Conservation (phyloP, 2,888 invertebrate species). For the Dascillus cervinus region DNA sequence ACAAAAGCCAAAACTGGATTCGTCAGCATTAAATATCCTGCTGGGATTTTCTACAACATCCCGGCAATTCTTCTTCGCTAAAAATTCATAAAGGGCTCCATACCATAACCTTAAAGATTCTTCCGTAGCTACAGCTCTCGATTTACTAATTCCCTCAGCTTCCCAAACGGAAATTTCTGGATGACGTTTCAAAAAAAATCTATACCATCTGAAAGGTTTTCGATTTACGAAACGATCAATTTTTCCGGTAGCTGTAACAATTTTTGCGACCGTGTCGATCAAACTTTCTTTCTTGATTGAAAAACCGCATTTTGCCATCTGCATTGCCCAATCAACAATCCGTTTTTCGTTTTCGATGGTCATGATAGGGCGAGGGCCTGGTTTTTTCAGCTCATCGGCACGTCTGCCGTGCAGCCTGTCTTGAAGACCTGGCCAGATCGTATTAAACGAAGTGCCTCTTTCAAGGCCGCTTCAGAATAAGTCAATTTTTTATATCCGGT, state of each 20-base stretch:
- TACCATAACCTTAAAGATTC: conserved; percentile 28
- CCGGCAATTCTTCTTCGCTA: conserved; percentile 17
- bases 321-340: too few species aligned
- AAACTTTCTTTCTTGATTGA: too few species aligned
- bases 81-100: conserved; percentile 21
- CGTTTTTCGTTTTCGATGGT: too few species aligned
- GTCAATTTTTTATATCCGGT: too few species aligned
- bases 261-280: too few species aligned
- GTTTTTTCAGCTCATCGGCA: conserved; percentile 19
- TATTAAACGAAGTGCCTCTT: too few species aligned
- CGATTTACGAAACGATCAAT: too few species aligned
- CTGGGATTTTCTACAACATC: conserved; percentile 23
- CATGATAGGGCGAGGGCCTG: conserved; percentile 23
- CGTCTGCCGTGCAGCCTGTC: conserved; percentile 13
- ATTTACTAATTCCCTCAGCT: conserved; percentile 26
- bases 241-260: too few species aligned
- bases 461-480: too few species aligned
- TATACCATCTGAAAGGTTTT: conserved; percentile 22
- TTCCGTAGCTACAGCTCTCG: conserved; percentile 26
- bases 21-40: conserved; percentile 24
- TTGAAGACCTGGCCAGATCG: too few species aligned
- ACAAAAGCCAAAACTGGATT: too few species aligned
- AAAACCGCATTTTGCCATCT: too few species aligned
- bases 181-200: conserved; percentile 25
- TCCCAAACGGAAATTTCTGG: conserved; percentile 21